Evolutionary conservation across 53 echinoderm and acorn worm genomes (phyloP), one percentile per base, ranked within the genome.

Genomic region (Echinarachnius parma): DNA sequence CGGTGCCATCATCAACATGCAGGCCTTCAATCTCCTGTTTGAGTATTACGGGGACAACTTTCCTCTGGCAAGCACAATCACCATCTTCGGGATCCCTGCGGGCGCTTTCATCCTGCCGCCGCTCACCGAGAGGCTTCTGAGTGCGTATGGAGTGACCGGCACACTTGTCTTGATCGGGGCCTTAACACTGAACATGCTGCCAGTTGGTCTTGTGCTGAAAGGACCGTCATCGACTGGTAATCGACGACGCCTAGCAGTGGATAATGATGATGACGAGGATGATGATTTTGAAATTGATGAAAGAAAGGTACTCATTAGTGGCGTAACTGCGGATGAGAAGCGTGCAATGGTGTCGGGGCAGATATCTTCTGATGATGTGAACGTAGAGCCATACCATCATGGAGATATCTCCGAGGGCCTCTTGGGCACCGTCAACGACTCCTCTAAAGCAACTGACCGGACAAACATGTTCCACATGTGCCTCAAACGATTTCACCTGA

Each of bases 81-180:
- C 31, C 31, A 52, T 68, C 4, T 30, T 68, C 15, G 68, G 68
- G 31, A 34, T 68, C 48, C 68, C 68, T 0, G 23, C 52, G 21
- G 68, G 68, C 16, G 68, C 68, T 11, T 49, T 34, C 33, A 33
- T 68, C 32, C 48, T 68, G 32, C 68, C 68, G 19, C 68, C 52
- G 14, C 19, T 68, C 23, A 68, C 68, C 18, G 68, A 53, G 68
- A 49, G 33, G 35, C 16, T 68, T 0, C 22, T 68, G 28, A 52
- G 52, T 21, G 20, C 48, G 9, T 68, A 68, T 34, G 68, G 68
- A 10, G 19, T 68, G 33, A 52, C 50, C 52, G 68, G 68, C 21
- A 9, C 68, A 2, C 53, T 68, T 19, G 3, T 68, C 23, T 13
- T 68, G 1, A 8, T 68, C 4, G 68, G 68, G 16, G 68, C 53